Evolutionary conservation across 2,888 invertebrate species (phyloP), one percentile per base, ranked within the genome.

Genomic region (Melanostoma mellinum): DNA sequence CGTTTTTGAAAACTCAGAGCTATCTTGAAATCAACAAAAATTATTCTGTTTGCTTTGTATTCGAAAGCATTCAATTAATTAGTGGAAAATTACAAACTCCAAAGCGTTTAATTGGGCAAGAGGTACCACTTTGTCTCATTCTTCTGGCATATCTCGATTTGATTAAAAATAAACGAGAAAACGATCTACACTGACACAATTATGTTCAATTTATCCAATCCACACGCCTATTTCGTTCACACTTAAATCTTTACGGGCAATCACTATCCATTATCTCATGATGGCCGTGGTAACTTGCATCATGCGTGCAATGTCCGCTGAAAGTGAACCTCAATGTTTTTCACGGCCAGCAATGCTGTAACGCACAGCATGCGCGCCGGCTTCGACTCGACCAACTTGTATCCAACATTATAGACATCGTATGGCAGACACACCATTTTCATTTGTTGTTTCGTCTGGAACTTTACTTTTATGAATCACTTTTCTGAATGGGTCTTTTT

Each of bases 391-490:
- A 5, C 1, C 32, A n/a, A 3, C 20, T 3, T 52, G 0, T 3
- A 1, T 2, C 33, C 10, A 35, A 38, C 8, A 6, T 38, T 2
- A 30, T 4, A 38, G 4, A 56, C 10, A 32, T 2, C 42, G 20
- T 20, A 20, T 56, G 20, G 56, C 33, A 9, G 33, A 40, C 48
- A 38, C 32, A 68, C 65, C 38, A 52, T 32, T 42, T 30, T 52
- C 42, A 42, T 72, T 67, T 52, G 53, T 53, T 10, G 38, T 58
- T 65, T 44, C 6, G n/a, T 6, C n/a, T 58, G 58, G 30, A 58
- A 33, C 32, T 8, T 55, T 36, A 35, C 48, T 48, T 48, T 35
- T 35, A 74, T 81, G 76, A 85, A 71, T 86, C 84, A 85, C 69
- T 68, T 53, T 55, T 1, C 38, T 9, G 30, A 58, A 6, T n/a